Conservation (phyloP, 1,140 invertebrate species). For the Archegozetes longisetosus region DNA sequence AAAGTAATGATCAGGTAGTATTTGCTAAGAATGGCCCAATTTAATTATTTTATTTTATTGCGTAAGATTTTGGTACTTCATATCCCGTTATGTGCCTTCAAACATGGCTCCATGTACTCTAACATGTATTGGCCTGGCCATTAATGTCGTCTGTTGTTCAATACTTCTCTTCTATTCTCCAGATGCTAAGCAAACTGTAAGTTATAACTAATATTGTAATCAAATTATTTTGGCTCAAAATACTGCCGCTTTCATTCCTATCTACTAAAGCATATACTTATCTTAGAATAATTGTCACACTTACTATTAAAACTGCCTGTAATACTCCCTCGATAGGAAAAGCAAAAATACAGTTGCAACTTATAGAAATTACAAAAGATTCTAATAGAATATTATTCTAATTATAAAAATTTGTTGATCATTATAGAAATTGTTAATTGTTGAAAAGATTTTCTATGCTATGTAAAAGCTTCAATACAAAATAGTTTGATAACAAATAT, state of each 20-base stretch:
- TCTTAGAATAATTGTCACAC: no score
- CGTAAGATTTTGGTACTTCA: constrained; percentile 20
- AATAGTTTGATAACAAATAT: no score
- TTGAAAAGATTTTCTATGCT: background rate
- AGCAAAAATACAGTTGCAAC: no score
- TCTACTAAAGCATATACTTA: background rate
- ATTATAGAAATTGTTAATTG: background rate
- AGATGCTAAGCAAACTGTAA: constrained; percentile 14
- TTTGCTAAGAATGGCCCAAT: background rate
- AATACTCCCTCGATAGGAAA: no score
- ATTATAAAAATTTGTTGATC: background rate
- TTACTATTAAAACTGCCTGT: no score
- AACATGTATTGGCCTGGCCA: constrained; percentile 19
- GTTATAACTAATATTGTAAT: no score
- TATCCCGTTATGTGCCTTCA: constrained; percentile 19
- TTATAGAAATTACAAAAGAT: no score
- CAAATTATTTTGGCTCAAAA: no score
- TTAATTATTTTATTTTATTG: background rate
- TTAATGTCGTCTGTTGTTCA: constrained; percentile 20
- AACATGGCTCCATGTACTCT: constrained; percentile 20
- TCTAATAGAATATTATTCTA: no score
- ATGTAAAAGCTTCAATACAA: no score
- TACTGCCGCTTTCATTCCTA: background rate
- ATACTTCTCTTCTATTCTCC: constrained; percentile 20
- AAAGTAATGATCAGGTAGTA: background rate